Conservation (phyloP, 1,140 invertebrate species). For the Aphaenogaster rudis region DNA sequence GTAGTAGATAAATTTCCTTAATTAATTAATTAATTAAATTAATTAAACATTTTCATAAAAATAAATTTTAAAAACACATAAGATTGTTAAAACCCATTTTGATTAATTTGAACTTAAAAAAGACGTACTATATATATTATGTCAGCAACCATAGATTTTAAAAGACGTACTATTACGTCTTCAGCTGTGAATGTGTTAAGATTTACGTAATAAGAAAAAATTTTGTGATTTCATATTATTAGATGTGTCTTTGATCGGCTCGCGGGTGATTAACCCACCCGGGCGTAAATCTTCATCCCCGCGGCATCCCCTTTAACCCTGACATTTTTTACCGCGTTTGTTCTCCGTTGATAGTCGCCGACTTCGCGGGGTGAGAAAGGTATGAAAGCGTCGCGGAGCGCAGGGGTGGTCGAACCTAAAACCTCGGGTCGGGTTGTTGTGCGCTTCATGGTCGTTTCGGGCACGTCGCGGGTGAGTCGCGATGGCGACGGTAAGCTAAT, state of each 20-base stretch:
- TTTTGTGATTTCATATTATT: neutral
- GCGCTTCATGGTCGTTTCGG: conserved; percentile 22
- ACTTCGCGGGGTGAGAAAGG: conserved; percentile 14
- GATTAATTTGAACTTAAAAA: too few relatives aligned
- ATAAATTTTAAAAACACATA: too few relatives aligned
- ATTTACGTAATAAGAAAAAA: neutral
- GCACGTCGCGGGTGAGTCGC: conserved; percentile 61
- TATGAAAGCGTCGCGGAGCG: neutral
- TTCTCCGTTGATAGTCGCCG: conserved; percentile 17
- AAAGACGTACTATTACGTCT: too few relatives aligned
- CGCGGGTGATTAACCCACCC: neutral
- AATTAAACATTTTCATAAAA: too few relatives aligned
- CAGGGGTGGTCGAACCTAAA: conserved; percentile 17
- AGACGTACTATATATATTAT: too few relatives aligned
- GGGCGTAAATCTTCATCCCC: neutral
- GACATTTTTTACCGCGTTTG: conserved; percentile 40
- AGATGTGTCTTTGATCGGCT: neutral
- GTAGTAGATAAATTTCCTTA: too few relatives aligned
- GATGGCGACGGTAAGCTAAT: conserved; percentile 84
- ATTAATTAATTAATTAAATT: too few relatives aligned
- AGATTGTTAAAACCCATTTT: too few relatives aligned
- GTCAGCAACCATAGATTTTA: too few relatives aligned
- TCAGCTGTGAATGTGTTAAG: too few relatives aligned
- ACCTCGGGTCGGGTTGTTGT: conserved; percentile 21
- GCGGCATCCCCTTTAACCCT: conserved; percentile 31